Conservation (phyloP, 1,140 invertebrate species). For the Chelonus insularis region DNA sequence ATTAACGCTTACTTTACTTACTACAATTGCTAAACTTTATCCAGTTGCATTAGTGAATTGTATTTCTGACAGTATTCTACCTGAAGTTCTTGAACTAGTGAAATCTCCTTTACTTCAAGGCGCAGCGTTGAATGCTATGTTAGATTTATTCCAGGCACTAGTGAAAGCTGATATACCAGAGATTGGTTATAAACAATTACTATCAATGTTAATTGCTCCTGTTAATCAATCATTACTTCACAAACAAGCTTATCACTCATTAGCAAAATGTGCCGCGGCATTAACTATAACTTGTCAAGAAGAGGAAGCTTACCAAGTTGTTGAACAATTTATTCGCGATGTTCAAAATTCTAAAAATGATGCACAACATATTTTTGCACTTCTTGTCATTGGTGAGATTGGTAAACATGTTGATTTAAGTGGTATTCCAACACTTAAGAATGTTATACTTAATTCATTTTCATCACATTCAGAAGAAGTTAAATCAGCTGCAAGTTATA, state of each 20-base stretch:
- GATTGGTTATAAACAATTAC: slow-evolving; percentile 78
- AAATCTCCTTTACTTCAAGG: slow-evolving; percentile 88
- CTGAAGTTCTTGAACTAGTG: slow-evolving; percentile 84
- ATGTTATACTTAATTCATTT: slow-evolving; percentile 77
- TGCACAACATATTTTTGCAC: slow-evolving; percentile 86
- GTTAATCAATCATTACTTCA: slow-evolving; percentile 63
- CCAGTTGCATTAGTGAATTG: slow-evolving; percentile 70
- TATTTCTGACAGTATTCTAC: slow-evolving; percentile 72
- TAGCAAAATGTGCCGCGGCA: slow-evolving; percentile 94
- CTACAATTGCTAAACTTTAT: slow-evolving; percentile 73
- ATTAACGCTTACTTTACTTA: slow-evolving; percentile 77
- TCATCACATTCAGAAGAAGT: slow-evolving; percentile 80
- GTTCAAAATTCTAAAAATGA: slow-evolving; percentile 75
- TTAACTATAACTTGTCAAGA: slow-evolving; percentile 75
- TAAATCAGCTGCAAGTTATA: slow-evolving; percentile 96
- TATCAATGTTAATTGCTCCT: slow-evolving; percentile 73
- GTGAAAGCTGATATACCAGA: slow-evolving; percentile 79
- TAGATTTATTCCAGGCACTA: slow-evolving; percentile 89
- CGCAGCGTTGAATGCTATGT: slow-evolving; percentile 82
- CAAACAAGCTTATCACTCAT: slow-evolving; percentile 84
- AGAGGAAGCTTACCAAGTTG: slow-evolving; percentile 76
- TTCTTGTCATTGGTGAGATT: slow-evolving; percentile 95
- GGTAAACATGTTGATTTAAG: slow-evolving; percentile 90
- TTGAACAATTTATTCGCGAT: slow-evolving; percentile 84
- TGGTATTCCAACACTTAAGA: slow-evolving; percentile 71